A percentile compares a stretch with the other conserved stretches of the same genome.
These are phyloP conservation scores for Cydia amplana DNA, from an alignment of 1,140 invertebrate species.

Conservation along the genomic window DNA sequence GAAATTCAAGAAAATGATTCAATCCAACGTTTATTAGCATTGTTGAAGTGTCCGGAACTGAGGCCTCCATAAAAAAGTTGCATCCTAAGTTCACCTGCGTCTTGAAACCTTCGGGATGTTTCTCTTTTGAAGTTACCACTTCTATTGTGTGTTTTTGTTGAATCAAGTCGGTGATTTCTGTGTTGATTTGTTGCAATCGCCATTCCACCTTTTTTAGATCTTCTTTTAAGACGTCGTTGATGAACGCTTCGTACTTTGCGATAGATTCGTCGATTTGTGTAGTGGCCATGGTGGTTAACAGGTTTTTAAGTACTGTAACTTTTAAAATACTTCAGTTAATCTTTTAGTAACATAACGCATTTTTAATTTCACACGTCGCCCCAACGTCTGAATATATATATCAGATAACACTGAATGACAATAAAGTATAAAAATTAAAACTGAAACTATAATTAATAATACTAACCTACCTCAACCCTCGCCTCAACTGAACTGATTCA, in stretches of 20 bases:
- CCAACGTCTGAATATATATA: background rate
- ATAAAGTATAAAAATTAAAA: too few species aligned
- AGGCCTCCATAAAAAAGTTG: constrained; percentile 87
- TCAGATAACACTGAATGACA: background rate
- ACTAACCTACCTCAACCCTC: too few species aligned
- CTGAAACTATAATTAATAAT: too few species aligned
- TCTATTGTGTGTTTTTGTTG: constrained; percentile 85
- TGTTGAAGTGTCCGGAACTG: constrained; percentile 83
- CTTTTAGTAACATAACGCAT: background rate
- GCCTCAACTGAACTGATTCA: too few species aligned
- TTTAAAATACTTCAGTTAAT: background rate
- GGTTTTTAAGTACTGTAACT: background rate
- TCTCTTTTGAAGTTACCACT: constrained; percentile 79
- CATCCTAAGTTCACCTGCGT: constrained; percentile 90
- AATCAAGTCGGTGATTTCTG: constrained; percentile 86
- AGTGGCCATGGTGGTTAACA: background rate
- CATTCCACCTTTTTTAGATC: constrained; percentile 82
- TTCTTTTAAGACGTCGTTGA: constrained; percentile 85
- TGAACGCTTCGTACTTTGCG: constrained; percentile 69
- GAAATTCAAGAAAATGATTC: constrained; percentile 88
- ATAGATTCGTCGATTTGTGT: constrained; percentile 49
- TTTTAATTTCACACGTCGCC: background rate
- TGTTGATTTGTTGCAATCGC: constrained; percentile 82
- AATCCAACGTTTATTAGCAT: constrained; percentile 88
- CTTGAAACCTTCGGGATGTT: constrained; percentile 83